Base-by-base conservation (phyloP, 2,888 invertebrate genomes). In the Pristionchus mayeri region DNA sequence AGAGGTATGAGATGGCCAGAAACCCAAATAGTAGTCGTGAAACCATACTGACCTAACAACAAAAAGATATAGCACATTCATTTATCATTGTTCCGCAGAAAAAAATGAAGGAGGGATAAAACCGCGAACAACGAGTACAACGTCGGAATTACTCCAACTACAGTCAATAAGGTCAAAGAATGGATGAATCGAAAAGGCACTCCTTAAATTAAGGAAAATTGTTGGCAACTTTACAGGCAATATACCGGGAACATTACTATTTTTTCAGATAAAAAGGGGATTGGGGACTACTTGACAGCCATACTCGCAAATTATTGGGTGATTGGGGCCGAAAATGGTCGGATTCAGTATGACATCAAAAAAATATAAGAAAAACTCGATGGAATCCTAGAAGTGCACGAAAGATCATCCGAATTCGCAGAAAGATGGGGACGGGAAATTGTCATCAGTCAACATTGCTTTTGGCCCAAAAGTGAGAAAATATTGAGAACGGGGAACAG, bases 391-490 rank as follows among this genome's bases (percentile, higher is more conserved):
- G 54, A 16, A 63, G 54, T 57, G 34, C 34, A 34, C 71, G 71
- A 71, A 71, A 71, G 71, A 71, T 71, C 71, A 71, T 40, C n/a
- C 13, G 24, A 71, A 71, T 21, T 44, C 71, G 40, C 71, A 71
- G 71, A 71, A 71, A 71, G 71, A 71, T 34, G 34, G 63, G 71
- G 34, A 11, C 34, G 71, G 34, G n/a, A 71, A 71, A 71, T 71
- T 71, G 71, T 71, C 71, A 71, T 71, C 71, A 71, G 71, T 71
- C 44, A 71, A 24, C 71, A 71, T 71, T 71, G 71, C 40, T 71
- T 71, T 71, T 37, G 71, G 40, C 71, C 40, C 71, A 71, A 24
- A 21, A n/a, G 3, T 16, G n/a, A 63, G 24, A 71, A 71, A 71
- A 71, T 3, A 24, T 44, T 2, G 44, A 44, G 44, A 44, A 60